A percentile compares a stretch with the other conserved stretches of the same genome.
phyloP scores from a whole-genome alignment of 35 echinoderm and acorn worm genomes.

The Eucidaris tribuloides region DNA sequence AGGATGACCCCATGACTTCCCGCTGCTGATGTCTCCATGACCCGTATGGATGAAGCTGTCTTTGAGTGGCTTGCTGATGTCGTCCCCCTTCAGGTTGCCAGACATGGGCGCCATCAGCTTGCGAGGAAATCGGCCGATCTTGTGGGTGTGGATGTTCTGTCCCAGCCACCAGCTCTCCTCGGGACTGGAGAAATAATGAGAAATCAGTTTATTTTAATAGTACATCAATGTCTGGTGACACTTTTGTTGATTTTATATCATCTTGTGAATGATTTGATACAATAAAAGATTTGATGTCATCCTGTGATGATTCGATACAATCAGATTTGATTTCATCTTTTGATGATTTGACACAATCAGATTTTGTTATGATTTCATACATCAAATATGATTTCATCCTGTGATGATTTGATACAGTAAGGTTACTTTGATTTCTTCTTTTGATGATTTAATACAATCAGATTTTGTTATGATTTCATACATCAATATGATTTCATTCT shows the following conservation, averaged over 20 bases:
- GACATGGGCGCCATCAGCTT: constrained; percentile 58
- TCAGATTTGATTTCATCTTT: background rate
- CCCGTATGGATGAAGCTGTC: constrained; percentile 92
- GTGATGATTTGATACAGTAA: no score
- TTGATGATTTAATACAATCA: no score
- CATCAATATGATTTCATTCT: no score
- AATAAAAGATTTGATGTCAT: background rate
- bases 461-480: no score
- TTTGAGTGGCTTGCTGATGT: constrained; percentile 82
- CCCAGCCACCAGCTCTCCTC: constrained; percentile 92
- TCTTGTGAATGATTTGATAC: background rate
- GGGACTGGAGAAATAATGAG: constrained; percentile 39
- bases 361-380: no score
- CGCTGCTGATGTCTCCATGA: constrained; percentile 82
- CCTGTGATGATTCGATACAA: background rate
- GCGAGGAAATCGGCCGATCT: constrained; percentile 80
- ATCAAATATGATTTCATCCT: no score
- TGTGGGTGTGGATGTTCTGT: constrained; percentile 77
- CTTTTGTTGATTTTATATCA: background rate
- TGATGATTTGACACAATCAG: background rate
- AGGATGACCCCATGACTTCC: constrained; percentile 85
- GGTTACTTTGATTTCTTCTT: no score
- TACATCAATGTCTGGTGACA: background rate
- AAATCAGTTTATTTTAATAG: no score
- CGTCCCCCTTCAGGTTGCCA: constrained; percentile 56